phyloP scores from a whole-genome alignment of 2,797 vertebrate genomes.

The Botia almorhae region DNA sequence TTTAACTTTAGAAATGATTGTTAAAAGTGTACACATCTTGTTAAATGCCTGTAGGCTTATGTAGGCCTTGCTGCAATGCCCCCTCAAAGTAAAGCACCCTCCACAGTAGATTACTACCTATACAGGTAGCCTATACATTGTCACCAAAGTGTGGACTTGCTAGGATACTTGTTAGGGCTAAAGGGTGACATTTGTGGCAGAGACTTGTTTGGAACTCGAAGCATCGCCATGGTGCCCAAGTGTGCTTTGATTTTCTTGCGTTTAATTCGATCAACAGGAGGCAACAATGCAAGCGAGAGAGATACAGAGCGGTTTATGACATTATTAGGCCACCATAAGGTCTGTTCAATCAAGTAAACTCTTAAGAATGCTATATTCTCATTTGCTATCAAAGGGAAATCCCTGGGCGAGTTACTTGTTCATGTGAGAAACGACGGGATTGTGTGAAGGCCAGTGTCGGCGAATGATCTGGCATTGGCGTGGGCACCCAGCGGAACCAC shows the following conservation, averaged over 20 bases:
- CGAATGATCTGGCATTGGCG: conserved; percentile 45
- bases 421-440: conserved; percentile 36
- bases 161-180: too few species aligned
- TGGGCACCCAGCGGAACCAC: conserved; percentile 49
- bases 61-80: conserved; percentile 53
- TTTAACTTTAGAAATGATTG: neutral
- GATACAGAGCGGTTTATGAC: neutral
- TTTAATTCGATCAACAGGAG: too few species aligned
- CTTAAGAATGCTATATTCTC: conserved; percentile 17
- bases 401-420: conserved; percentile 27
- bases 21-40: conserved; percentile 60
- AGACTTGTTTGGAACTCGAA: neutral
- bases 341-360: neutral
- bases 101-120: neutral
- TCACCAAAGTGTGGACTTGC: conserved; percentile 58
- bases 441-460: conserved; percentile 45
- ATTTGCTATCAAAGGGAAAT: conserved; percentile 28
- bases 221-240: conserved; percentile 4
- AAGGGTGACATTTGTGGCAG: conserved; percentile 46
- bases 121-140: conserved; percentile 43
- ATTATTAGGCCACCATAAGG: neutral
- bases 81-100: conserved; percentile 41
- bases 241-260: neutral
- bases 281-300: neutral
- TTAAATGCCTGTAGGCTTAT: conserved; percentile 62